Conservation (phyloP, 2,113 vertebrate species). For the Cochlearius cochlearius region DNA sequence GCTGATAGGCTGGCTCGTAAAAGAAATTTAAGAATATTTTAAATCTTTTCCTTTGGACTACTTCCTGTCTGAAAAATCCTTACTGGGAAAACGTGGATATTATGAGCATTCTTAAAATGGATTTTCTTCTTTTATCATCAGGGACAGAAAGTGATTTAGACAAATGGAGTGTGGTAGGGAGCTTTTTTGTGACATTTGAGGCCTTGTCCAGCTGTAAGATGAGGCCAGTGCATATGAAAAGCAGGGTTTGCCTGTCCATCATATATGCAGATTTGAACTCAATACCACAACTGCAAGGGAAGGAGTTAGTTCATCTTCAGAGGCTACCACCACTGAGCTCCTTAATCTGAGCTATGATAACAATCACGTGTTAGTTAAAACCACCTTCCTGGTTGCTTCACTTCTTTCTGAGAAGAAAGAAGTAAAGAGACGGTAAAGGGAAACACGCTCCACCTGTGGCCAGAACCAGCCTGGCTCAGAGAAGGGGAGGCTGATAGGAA, state of each 20-base stretch:
- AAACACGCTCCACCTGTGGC: background rate
- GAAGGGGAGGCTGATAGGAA: background rate
- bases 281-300: background rate
- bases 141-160: constrained; percentile 44
- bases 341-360: constrained; percentile 21
- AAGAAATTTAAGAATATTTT: constrained; percentile 30
- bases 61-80: constrained; percentile 44
- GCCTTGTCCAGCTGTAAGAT: constrained; percentile 43
- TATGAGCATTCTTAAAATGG: constrained; percentile 42
- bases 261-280: constrained; percentile 52
- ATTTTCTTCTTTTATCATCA: constrained; percentile 42
- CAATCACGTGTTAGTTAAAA: constrained; percentile 16
- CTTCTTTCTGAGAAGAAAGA: background rate
- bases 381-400: background rate
- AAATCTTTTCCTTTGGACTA: constrained; percentile 39
- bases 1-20: constrained; percentile 10
- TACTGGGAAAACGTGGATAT: constrained; percentile 16
- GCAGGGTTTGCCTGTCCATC: constrained; percentile 32
- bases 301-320: constrained; percentile 21
- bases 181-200: constrained; percentile 22
- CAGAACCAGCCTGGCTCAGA: background rate
- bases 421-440: background rate
- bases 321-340: constrained; percentile 8
- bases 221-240: constrained; percentile 1
- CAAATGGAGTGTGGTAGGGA: background rate